Conservation (phyloP, 2,888 invertebrate genomes). For the Eupeodes latifasciatus region DNA sequence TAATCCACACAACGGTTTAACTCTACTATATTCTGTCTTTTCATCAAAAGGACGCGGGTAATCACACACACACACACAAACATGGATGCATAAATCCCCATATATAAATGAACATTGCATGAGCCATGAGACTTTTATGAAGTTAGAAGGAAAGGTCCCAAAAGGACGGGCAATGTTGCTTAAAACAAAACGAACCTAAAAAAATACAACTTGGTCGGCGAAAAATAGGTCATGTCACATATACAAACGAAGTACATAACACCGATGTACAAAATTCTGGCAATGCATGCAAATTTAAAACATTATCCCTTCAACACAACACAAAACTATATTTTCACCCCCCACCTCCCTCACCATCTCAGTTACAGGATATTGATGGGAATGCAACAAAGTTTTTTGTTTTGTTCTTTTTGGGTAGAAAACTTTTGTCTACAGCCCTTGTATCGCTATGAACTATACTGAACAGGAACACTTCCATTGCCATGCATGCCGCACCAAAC, state of each 20-base stretch:
- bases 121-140: constrained; percentile 54
- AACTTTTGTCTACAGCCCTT: constrained; percentile 6
- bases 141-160: constrained; percentile 37
- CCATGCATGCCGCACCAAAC: not conserved
- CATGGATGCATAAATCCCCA: constrained; percentile 53
- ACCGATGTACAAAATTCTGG: constrained; percentile 18
- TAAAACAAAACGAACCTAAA: too few species aligned
- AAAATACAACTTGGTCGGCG: constrained; percentile 38
- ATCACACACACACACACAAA: constrained; percentile 47
- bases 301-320: constrained; percentile 35
- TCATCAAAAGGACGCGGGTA: constrained; percentile 14
- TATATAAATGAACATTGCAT: constrained; percentile 60
- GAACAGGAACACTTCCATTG: not conserved
- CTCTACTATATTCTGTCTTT: too few species aligned
- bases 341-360: not conserved
- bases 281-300: constrained; percentile 62
- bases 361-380: constrained; percentile 5
- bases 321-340: not conserved
- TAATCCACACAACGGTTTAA: too few species aligned
- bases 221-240: constrained; percentile 70
- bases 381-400: constrained; percentile 17
- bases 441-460: not conserved
- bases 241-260: constrained; percentile 41
- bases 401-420: not conserved
- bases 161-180: not conserved